phyloP scores from a whole-genome alignment of 2,888 invertebrate genomes.

The Rutpela maculata region DNA sequence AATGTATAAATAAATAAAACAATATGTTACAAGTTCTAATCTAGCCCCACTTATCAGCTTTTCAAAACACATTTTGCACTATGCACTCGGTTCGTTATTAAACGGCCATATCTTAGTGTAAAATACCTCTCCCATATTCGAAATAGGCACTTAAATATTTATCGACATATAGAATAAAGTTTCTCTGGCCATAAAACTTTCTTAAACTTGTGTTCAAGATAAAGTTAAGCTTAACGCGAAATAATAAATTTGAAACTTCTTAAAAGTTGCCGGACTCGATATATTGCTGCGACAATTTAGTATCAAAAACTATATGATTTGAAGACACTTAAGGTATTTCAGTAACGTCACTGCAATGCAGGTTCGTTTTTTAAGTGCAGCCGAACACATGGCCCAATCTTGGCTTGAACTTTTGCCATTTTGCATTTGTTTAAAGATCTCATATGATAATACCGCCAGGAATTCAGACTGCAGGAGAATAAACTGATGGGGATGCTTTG shows the following conservation, averaged over 20 bases:
- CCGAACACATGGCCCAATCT: constrained; percentile 37
- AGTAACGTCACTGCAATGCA: constrained; percentile 37
- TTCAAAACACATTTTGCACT: neutral
- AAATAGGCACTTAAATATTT: constrained; percentile 49
- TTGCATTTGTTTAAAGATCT: constrained; percentile 39
- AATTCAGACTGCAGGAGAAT: constrained; percentile 14
- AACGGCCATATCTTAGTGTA: neutral
- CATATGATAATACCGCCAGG: constrained; percentile 38
- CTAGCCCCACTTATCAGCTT: neutral
- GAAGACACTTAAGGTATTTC: constrained; percentile 41
- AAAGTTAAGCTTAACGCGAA: constrained; percentile 50
- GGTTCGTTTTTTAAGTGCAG: constrained; percentile 31
- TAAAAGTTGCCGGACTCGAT: constrained; percentile 50
- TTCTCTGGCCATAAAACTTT: constrained; percentile 52
- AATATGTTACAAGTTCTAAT: neutral
- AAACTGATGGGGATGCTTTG: constrained; percentile 1
- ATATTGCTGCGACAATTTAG: constrained; percentile 51
- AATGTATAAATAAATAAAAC: no score
- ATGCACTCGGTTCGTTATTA: neutral
- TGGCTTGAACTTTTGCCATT: constrained; percentile 35
- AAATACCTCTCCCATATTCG: constrained; percentile 31
- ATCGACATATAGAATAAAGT: constrained; percentile 53
- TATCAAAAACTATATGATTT: constrained; percentile 47
- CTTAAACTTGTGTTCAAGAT: constrained; percentile 47
- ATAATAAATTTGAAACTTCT: constrained; percentile 55